Conservation (phyloP, 2,797 vertebrate genomes). For the Siniperca undulata region DNA sequence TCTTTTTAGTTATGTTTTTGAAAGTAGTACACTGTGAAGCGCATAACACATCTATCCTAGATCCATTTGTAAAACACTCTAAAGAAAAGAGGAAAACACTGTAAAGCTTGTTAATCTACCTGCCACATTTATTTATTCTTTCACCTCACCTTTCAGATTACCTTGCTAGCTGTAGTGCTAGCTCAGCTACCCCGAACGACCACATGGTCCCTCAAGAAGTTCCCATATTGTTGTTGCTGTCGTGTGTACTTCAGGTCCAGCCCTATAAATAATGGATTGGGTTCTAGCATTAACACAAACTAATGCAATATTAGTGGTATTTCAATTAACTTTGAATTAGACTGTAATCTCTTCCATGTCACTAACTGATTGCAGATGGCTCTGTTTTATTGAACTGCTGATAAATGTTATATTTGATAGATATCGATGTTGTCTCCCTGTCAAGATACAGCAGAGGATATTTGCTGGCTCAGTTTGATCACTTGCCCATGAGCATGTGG, state of each 20-base stretch:
- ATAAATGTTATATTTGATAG: conserved; percentile 76
- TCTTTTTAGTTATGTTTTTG: no score
- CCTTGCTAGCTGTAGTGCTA: background rate
- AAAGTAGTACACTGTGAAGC: no score
- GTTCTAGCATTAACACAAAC: conserved; percentile 64
- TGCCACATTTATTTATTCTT: background rate
- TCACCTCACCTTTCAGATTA: background rate
- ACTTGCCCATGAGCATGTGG: conserved; percentile 15
- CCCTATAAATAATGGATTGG: conserved; percentile 62
- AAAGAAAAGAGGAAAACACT: background rate
- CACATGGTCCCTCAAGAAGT: background rate
- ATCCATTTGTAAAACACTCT: background rate
- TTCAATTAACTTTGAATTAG: conserved; percentile 81
- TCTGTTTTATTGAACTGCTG: conserved; percentile 76
- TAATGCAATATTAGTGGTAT: conserved; percentile 74
- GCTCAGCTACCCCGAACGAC: background rate
- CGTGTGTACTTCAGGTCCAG: conserved; percentile 14
- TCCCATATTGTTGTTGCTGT: background rate
- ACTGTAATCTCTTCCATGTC: conserved; percentile 74
- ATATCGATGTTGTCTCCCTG: conserved; percentile 70
- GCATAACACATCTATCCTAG: background rate
- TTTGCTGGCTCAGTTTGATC: conserved; percentile 56
- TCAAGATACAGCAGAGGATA: conserved; percentile 61
- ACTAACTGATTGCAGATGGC: conserved; percentile 64
- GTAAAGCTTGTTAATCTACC: background rate